phyloP scores from a whole-genome alignment of 2,888 invertebrate genomes.

The Chaetogeoica ovagalla region DNA sequence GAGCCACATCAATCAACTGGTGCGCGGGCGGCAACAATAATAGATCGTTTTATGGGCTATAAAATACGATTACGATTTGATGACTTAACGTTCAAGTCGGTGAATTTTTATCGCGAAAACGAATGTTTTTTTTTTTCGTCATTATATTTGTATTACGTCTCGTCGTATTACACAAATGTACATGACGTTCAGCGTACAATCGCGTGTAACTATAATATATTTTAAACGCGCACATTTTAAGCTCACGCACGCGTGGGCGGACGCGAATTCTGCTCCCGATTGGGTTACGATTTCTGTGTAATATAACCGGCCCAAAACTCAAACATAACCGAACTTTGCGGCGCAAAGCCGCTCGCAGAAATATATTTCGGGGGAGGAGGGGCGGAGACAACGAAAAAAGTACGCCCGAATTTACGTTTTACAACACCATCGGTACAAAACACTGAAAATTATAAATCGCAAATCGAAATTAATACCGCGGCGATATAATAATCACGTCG shows the following conservation, averaged over 20 bases:
- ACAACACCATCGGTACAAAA: too few species aligned
- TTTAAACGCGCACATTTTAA: too few species aligned
- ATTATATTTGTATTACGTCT: background rate
- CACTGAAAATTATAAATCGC: too few species aligned
- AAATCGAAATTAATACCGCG: too few species aligned
- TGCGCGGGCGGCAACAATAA: background rate
- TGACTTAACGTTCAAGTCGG: background rate
- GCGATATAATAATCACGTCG: too few species aligned
- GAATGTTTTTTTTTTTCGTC: background rate
- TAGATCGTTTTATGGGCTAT: background rate
- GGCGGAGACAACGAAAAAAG: too few species aligned
- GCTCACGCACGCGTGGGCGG: background rate
- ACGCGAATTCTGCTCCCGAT: slow-evolving; percentile 3
- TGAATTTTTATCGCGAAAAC: background rate
- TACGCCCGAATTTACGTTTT: too few species aligned
- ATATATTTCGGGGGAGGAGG: too few species aligned
- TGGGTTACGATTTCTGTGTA: slow-evolving; percentile 5
- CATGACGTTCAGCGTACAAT: too few species aligned
- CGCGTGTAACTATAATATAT: too few species aligned
- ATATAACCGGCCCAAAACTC: too few species aligned
- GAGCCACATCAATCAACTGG: slow-evolving; percentile 23
- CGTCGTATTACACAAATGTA: background rate
- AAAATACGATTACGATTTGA: background rate
- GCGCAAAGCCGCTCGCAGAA: too few species aligned
- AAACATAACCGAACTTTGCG: background rate